A percentile compares a stretch with the other conserved stretches of the same genome.
phyloP scores from a whole-genome alignment of 1,140 invertebrate species.

The Bombyx mori region ASM3026992v2 NC_085117.1:17814501-17815000 shows the following conservation, averaged over 20 bases:
- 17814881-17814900: no score
- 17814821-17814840: no score
- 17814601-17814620: neutral
- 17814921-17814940: neutral
- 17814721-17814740: slow-evolving; percentile 1
- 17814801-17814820: no score
- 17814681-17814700: slow-evolving; percentile 17
- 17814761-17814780: neutral
- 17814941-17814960: neutral
- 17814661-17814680: slow-evolving; percentile 12
- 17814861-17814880: no score
- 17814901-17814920: no score
- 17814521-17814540: no score
- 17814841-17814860: no score
- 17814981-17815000: neutral
- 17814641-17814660: slow-evolving; percentile 14
- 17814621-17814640: slow-evolving; percentile 13
- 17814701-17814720: slow-evolving; percentile 13
- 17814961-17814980: neutral
- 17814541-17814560: no score
- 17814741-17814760: slow-evolving; percentile 3
- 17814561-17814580: no score
- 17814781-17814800: no score
- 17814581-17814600: no score
- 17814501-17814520: no score